These are phyloP conservation scores for Neoaliturus tenellus DNA, from an alignment of 2,888 invertebrate species.

Conservation along the genomic window DNA sequence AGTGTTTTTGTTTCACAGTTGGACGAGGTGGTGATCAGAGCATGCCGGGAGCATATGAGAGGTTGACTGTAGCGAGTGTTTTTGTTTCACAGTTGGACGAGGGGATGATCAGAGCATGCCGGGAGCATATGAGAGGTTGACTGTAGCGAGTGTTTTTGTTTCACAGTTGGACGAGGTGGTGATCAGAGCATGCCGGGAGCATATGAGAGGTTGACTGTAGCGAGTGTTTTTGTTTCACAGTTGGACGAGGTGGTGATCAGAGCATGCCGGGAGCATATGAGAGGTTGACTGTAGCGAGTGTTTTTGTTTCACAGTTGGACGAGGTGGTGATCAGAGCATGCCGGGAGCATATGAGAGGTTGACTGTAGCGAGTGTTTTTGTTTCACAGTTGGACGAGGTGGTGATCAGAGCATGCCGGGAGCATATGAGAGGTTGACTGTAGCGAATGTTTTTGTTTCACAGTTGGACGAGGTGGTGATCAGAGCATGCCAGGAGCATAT, in stretches of 20 bases:
- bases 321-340: too few species aligned
- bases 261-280: constrained; percentile 89
- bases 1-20: constrained; percentile 79
- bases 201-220: constrained; percentile 92
- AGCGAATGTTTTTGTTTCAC: too few species aligned
- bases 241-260: constrained; percentile 94
- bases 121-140: constrained; percentile 88
- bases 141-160: constrained; percentile 87
- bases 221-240: constrained; percentile 79
- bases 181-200: constrained; percentile 89
- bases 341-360: too few species aligned
- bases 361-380: neutral
- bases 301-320: constrained; percentile 70
- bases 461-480: too few species aligned
- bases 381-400: constrained; percentile 85
- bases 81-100: constrained; percentile 85
- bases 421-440: too few species aligned
- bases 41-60: constrained; percentile 89
- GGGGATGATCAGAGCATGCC: constrained; percentile 91
- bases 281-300: constrained; percentile 92
- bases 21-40: constrained; percentile 92
- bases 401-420: constrained; percentile 93
- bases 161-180: constrained; percentile 90
- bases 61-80: constrained; percentile 91
- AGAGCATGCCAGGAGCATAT: too few species aligned